A percentile compares a stretch with the other conserved stretches of the same genome.
These are phyloP conservation scores for Aspidoscelis tigris DNA, from an alignment of 2,113 vertebrate species.

Conservation along the genomic window DNA sequence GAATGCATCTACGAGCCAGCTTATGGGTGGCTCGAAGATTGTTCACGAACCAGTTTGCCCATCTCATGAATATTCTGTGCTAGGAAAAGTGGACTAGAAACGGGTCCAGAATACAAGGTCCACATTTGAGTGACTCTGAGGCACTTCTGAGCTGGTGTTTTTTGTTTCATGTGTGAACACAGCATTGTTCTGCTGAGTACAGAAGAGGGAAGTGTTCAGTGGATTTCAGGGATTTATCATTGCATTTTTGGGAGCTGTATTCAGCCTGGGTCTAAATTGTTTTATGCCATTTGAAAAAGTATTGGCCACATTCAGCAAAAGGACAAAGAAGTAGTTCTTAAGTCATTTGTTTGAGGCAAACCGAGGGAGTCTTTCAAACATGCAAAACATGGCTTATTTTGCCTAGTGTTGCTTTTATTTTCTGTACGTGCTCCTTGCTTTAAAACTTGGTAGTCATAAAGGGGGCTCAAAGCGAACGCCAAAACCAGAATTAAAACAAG, in stretches of 20 bases:
- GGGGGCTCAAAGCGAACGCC: background rate
- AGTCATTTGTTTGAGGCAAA: background rate
- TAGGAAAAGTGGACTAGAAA: too few relatives aligned
- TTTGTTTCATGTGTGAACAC: too few relatives aligned
- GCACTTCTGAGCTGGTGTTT: too few relatives aligned
- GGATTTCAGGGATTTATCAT: background rate
- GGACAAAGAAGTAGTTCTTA: background rate
- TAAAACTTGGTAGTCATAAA: background rate
- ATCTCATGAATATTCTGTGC: too few relatives aligned
- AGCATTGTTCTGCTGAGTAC: background rate
- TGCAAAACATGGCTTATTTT: background rate
- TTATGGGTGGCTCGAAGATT: too few relatives aligned
- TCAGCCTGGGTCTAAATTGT: background rate
- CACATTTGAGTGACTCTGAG: too few relatives aligned
- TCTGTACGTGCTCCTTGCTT: background rate
- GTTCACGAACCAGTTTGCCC: too few relatives aligned
- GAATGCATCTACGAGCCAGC: too few relatives aligned
- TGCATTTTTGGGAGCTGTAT: background rate
- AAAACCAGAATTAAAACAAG: background rate
- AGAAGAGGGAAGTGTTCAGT: background rate
- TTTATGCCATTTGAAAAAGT: background rate
- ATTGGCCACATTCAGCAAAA: background rate
- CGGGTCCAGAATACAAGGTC: too few relatives aligned
- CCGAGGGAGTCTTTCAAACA: background rate
- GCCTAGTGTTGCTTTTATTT: background rate